Percentiles rank a stretch among this genome's conserved stretches.
These are phyloP conservation scores for Apamea sordens DNA, from an alignment of 2,888 invertebrate species.

Conservation along the genomic window DNA sequence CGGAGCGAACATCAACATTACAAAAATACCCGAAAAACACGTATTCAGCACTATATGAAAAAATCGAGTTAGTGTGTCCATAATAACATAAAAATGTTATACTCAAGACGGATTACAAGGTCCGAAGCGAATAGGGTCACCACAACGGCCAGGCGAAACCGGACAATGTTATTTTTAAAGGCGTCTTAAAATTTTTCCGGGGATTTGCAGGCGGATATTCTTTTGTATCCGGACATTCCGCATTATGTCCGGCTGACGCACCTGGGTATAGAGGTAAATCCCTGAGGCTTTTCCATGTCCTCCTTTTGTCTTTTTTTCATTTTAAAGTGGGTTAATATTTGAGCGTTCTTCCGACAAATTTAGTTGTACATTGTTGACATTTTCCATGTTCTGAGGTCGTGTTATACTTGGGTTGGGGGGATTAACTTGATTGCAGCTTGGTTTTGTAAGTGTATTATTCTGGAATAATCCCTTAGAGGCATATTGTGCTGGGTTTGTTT, in stretches of 20 bases:
- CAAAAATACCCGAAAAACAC: constrained; percentile 22
- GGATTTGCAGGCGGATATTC: constrained; percentile 57
- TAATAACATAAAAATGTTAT: constrained; percentile 70
- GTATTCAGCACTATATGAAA: constrained; percentile 23
- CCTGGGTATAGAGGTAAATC: constrained; percentile 62
- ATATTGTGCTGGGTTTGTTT: constrained; percentile 2
- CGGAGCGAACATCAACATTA: neutral
- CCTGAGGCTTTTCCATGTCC: constrained; percentile 45
- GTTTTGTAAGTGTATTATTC: constrained; percentile 36
- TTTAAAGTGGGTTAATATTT: constrained; percentile 58
- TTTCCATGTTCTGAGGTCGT: constrained; percentile 31
- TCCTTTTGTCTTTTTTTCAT: constrained; percentile 50
- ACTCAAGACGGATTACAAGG: constrained; percentile 67
- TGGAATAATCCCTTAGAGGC: constrained; percentile 24
- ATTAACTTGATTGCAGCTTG: constrained; percentile 53
- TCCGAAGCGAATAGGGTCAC: constrained; percentile 57
- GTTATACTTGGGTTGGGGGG: constrained; percentile 21
- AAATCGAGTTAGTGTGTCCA: constrained; percentile 68
- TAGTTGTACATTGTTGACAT: constrained; percentile 45
- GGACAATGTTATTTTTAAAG: constrained; percentile 63
- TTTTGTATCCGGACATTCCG: constrained; percentile 51
- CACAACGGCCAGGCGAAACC: constrained; percentile 26
- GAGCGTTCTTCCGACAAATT: constrained; percentile 47
- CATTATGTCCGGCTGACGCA: constrained; percentile 64
- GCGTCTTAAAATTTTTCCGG: constrained; percentile 66